Percentiles rank a stretch among this genome's conserved stretches.
phyloP scores from a whole-genome alignment of 2,113 vertebrate species.

The Oenanthe melanoleuca region DNA sequence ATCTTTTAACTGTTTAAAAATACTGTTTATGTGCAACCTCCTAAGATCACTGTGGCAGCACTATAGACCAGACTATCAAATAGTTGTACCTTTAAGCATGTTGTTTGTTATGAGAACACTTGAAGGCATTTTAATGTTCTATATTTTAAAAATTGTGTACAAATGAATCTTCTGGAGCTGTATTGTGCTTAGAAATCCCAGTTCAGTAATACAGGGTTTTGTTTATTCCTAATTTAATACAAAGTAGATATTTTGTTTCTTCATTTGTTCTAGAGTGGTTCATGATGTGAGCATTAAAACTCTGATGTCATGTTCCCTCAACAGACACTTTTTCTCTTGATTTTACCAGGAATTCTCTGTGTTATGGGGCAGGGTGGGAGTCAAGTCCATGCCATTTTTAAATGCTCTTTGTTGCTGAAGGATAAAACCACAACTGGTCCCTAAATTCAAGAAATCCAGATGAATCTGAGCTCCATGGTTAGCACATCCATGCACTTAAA shows the following conservation, averaged over 20 bases:
- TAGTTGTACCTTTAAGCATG: neutral
- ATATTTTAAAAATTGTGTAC: neutral
- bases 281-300: neutral
- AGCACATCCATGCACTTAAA: neutral
- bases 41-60: slow-evolving; percentile 8
- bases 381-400: neutral
- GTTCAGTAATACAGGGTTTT: neutral
- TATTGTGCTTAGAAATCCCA: neutral
- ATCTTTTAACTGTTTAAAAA: neutral
- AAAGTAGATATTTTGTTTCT: neutral
- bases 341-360: neutral
- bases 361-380: accelerated
- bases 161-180: neutral
- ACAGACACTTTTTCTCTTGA: neutral
- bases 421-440: neutral
- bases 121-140: slow-evolving; percentile 35
- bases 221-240: neutral
- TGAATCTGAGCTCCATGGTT: neutral
- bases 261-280: neutral
- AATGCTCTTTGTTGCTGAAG: neutral
- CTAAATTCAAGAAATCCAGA: neutral
- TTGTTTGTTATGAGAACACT: slow-evolving; percentile 14
- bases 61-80: neutral
- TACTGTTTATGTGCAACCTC: neutral
- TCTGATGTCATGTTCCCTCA: neutral